Conservation (phyloP, 1,140 invertebrate species). For the Cotesia glomerata region DNA sequence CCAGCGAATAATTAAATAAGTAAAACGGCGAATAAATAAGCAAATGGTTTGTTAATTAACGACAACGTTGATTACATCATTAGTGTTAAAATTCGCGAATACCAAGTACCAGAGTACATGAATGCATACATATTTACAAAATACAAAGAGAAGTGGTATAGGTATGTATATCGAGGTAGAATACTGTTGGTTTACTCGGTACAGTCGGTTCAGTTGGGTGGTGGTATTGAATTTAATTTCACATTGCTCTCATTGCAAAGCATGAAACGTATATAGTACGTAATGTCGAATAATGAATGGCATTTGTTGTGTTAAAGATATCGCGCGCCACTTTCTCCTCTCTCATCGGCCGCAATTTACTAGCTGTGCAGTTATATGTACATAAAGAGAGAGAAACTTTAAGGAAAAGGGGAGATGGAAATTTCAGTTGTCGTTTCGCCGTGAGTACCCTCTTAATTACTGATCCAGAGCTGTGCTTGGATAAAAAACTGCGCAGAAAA, state of each 20-base stretch:
- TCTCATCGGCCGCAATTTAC: constrained; percentile 13
- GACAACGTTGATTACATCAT: background rate
- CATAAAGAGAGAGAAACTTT: too few relatives aligned
- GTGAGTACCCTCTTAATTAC: constrained; percentile 12
- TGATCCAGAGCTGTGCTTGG: background rate
- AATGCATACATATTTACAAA: background rate
- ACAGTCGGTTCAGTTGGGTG: too few relatives aligned
- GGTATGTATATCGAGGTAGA: too few relatives aligned
- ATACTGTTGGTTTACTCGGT: background rate
- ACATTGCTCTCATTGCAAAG: constrained; percentile 24
- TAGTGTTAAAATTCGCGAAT: constrained; percentile 5
- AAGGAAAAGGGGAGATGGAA: too few relatives aligned
- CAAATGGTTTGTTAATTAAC: constrained; percentile 3
- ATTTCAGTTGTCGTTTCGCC: background rate
- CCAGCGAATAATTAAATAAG: too few relatives aligned
- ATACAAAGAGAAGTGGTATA: too few relatives aligned
- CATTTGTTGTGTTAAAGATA: constrained; percentile 12
- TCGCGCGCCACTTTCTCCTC: constrained; percentile 19
- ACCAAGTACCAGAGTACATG: background rate
- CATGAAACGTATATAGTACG: constrained; percentile 22
- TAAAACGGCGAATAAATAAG: background rate
- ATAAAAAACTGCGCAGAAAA: background rate
- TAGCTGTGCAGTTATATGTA: background rate
- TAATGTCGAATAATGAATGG: constrained; percentile 30
- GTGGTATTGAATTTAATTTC: background rate